phyloP scores from a whole-genome alignment of 1,140 invertebrate species.

The Cepaea nemoralis region DNA sequence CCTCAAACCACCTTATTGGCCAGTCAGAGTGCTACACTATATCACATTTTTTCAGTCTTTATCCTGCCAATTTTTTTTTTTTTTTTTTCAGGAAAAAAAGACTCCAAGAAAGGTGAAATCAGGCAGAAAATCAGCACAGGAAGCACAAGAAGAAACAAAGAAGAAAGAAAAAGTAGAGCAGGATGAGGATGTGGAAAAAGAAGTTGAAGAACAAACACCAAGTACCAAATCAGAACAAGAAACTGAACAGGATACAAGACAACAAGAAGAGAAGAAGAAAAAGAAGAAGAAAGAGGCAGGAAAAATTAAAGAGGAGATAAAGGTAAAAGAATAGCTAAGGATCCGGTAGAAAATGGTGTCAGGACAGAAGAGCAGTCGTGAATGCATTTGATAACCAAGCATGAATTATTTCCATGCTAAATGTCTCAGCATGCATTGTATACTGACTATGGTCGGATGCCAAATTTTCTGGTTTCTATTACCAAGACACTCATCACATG shows the following conservation, averaged over 20 bases:
- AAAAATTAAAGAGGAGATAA: neutral
- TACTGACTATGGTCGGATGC: no score
- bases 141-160: neutral
- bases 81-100: neutral
- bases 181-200: neutral
- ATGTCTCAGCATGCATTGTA: no score
- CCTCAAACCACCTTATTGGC: no score
- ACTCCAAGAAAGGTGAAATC: neutral
- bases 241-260: neutral
- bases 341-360: no score
- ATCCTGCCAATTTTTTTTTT: neutral
- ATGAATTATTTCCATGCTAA: no score
- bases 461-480: no score
- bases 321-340: neutral
- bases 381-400: no score
- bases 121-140: neutral
- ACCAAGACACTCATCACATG: no score
- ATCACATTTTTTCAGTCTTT: no score
- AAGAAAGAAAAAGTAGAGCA: neutral
- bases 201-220: neutral
- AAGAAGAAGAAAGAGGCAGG: neutral
- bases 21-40: no score
- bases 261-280: conserved; percentile 4
- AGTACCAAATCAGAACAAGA: neutral
- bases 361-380: no score